These are phyloP conservation scores for Eilema griseolum DNA, from an alignment of 2,888 invertebrate genomes.

Conservation along the genomic window DNA sequence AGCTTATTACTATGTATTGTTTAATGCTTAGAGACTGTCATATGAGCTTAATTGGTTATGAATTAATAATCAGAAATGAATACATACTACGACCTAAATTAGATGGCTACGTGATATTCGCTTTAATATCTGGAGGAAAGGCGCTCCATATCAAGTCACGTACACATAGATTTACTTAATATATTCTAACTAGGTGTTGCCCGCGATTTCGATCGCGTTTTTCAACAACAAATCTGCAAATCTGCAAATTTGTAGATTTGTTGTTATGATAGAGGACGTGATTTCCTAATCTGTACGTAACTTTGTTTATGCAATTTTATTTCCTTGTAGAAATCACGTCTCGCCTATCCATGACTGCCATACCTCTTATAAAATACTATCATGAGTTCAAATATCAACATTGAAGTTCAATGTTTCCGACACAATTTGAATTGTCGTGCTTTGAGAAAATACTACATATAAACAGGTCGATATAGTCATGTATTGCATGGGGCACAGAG, in stretches of 20 bases:
- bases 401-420: neutral
- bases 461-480: neutral
- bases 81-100: conserved; percentile 28
- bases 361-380: neutral
- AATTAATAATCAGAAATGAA: conserved; percentile 36
- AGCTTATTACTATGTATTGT: conserved; percentile 30
- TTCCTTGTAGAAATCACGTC: no score
- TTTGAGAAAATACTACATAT: neutral
- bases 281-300: no score
- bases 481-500: neutral
- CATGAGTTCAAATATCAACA: neutral
- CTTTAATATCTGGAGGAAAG: conserved; percentile 9
- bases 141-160: neutral
- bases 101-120: conserved; percentile 28
- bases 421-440: neutral
- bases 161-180: conserved; percentile 5
- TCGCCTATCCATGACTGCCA: no score
- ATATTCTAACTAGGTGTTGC: neutral
- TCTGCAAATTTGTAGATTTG: no score
- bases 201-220: neutral
- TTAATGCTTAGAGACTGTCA: conserved; percentile 20
- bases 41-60: conserved; percentile 32
- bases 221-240: no score
- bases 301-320: no score
- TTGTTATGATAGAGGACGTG: no score